Evolutionary conservation across 2,888 invertebrate species (phyloP).

Genomic region (Tridacna crocea): DNA sequence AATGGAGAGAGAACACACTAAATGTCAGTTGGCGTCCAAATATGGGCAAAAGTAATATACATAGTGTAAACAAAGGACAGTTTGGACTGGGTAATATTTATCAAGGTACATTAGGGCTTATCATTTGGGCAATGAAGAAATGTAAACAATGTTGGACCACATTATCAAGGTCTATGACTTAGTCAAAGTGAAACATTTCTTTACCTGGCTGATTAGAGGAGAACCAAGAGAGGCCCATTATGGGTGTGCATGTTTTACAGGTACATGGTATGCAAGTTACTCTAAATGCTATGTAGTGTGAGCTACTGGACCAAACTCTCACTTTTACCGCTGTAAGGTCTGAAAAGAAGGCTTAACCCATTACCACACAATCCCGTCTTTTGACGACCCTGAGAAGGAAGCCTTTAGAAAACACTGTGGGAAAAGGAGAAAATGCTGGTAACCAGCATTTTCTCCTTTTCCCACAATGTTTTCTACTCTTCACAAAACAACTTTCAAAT

Average conservation of each 20-base stretch:
- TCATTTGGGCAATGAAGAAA: conserved; percentile 28
- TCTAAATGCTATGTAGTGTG: too few species aligned
- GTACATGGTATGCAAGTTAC: neutral
- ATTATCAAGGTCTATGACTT: conserved; percentile 22
- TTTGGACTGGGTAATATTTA: conserved; percentile 16
- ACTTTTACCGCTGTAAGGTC: neutral
- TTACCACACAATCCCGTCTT: too few species aligned
- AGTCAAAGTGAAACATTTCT: conserved; percentile 21
- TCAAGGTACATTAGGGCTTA: conserved; percentile 11
- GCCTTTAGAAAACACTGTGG: too few species aligned
- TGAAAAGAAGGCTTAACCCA: neutral
- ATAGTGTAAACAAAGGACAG: conserved; percentile 24
- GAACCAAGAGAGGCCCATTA: conserved; percentile 3
- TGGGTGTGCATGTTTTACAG: neutral
- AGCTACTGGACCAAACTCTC: too few species aligned
- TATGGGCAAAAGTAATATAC: conserved; percentile 23
- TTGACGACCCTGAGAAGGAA: too few species aligned
- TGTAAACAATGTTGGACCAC: conserved; percentile 16
- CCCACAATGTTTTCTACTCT: too few species aligned
- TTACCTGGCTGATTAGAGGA: conserved; percentile 23
- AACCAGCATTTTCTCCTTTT: too few species aligned
- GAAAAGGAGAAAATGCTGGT: too few species aligned
- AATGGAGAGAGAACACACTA: conserved; percentile 8
- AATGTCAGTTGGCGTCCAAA: conserved; percentile 19
- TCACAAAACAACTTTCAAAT: too few species aligned